Conservation (phyloP, 2,113 vertebrate species). For the Oenanthe oenanthe region DNA sequence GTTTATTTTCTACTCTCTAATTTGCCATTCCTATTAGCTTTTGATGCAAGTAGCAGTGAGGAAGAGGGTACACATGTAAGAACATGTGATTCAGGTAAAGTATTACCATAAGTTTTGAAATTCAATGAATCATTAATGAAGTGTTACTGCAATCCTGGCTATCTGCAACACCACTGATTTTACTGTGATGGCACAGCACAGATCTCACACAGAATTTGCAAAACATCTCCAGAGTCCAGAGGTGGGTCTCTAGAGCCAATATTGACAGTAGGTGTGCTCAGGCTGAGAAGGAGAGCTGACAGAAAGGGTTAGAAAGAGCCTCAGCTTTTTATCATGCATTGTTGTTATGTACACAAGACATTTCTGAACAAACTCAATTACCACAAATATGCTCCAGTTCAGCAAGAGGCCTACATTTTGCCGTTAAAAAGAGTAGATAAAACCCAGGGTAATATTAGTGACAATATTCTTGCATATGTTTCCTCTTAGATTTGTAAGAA, state of each 20-base stretch:
- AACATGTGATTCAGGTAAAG: not conserved
- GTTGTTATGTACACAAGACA: not conserved
- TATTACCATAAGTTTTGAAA: not conserved
- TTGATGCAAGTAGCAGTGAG: not conserved
- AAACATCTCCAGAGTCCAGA: not conserved
- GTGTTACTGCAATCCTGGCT: not conserved
- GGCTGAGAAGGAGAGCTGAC: not conserved
- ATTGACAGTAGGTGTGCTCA: not conserved
- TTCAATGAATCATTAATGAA: constrained; percentile 4
- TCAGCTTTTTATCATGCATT: not conserved
- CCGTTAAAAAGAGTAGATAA: not conserved
- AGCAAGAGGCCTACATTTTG: not conserved
- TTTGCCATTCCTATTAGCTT: not conserved
- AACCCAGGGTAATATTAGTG: not conserved
- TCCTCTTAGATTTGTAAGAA: not conserved
- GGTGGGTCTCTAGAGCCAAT: not conserved
- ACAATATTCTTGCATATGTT: not conserved
- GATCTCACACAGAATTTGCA: not conserved
- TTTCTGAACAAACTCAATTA: not conserved
- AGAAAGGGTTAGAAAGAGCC: not conserved
- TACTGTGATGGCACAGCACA: not conserved
- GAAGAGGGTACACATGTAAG: not conserved
- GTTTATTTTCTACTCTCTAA: not conserved
- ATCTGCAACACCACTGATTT: not conserved
- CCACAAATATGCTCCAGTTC: not conserved